Evolutionary conservation across 2,888 invertebrate genomes (phyloP), one percentile per base, ranked within the genome.

Genomic region (Lasioglossum calceatum): DNA sequence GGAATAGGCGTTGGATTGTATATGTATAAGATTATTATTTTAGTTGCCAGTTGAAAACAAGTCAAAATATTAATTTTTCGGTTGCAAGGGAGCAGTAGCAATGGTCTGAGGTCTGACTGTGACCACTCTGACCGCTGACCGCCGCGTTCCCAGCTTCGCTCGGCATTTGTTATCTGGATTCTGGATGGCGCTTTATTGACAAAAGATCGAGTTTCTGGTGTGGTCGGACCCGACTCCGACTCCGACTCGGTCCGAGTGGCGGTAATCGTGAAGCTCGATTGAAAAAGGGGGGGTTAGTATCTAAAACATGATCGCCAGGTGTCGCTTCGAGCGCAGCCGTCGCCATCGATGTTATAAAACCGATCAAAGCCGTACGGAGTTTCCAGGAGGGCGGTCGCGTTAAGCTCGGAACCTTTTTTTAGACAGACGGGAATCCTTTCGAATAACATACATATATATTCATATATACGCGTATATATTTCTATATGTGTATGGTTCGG

Each of bases 321-420:
- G 89, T 86, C 93, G 91, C 88, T 79, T 75, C 84, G 84, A 84
- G 84, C 91, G 89, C 74, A 84, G 81, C 71, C 88, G 88, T 87
- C 92, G 84, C 89, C 90, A 87, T 86, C 84, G 74, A 73, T 79
- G 85, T 79, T 86, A 79, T 84, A 77, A 90, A 91, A 84, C 88
- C 88, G 92, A 89, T 93, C 92, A 94, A 93, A 94, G 92, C 89
- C 91, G 91, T 92, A 90, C 91, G 88, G 92, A 93, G 92, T 91
- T 91, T 92, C 91, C 75, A 90, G 90, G 93, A 92, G 92, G 92
- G 92, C 92, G 92, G 94, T 93, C 92, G 94, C 87, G 92, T 91
- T 90, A 88, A 91, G 90, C 87, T 91, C 85, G 89, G 84, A 85
- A 83, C 84, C 89, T 88, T 89, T 88, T 89, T 84, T 84, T 79